Percentiles rank a stretch among this genome's conserved stretches.
Evolutionary conservation across 2,113 vertebrate species (phyloP).

Genomic region (Macaca fascicularis): T2T-MFA8v1.1 NC_088384.1:85332001-85332500

Average conservation of each 20-base stretch:
- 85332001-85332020: neutral
- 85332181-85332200: neutral
- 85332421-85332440: neutral
- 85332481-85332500: neutral
- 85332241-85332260: accelerated
- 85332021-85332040: neutral
- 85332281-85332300: accelerated
- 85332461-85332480: neutral
- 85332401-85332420: neutral
- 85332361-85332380: neutral
- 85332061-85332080: neutral
- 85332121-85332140: neutral
- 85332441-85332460: neutral
- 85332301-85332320: neutral
- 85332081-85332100: neutral
- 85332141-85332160: neutral
- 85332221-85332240: neutral
- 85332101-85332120: neutral
- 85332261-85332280: neutral
- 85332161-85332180: too few relatives aligned
- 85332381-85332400: neutral
- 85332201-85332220: neutral
- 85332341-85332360: neutral
- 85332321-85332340: neutral
- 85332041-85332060: neutral